These are phyloP conservation scores for Pardalotus punctatus DNA, from an alignment of 2,113 vertebrate species.

Conservation along the genomic window DNA sequence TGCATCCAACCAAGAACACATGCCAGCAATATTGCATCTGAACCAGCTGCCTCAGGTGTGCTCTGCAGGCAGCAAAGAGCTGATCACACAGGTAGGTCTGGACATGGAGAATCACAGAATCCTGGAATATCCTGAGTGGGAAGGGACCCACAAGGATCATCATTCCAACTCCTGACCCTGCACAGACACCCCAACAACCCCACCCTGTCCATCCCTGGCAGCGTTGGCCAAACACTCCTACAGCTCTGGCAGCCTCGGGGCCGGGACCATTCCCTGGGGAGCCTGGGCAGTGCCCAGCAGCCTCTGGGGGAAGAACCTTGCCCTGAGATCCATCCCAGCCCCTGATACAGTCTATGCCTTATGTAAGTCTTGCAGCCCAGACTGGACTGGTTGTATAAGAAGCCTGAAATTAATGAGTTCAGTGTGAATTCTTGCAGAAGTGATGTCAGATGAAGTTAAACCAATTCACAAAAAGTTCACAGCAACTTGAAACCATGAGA, in stretches of 20 bases:
- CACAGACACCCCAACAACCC: background rate
- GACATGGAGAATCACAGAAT: background rate
- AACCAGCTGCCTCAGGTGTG: background rate
- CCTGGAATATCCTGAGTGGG: background rate
- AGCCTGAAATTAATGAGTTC: background rate
- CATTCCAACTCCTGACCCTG: background rate
- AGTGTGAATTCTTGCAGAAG: background rate
- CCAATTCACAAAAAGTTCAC: background rate
- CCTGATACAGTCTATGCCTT: background rate
- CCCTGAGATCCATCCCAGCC: background rate
- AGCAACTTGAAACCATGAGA: background rate
- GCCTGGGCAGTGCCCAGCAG: background rate
- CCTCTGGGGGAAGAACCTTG: background rate
- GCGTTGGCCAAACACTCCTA: background rate
- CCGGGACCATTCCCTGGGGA: background rate
- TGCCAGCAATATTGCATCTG: accelerated
- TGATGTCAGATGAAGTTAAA: background rate
- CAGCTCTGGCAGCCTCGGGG: background rate
- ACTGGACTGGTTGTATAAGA: background rate
- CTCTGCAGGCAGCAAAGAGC: background rate
- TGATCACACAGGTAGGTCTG: accelerated
- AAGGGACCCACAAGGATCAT: background rate
- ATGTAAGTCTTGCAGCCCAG: background rate
- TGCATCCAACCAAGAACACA: accelerated
- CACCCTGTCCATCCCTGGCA: background rate